Evolutionary conservation across 2,113 vertebrate genomes (phyloP).

Genomic region (Fukomys damarensis): DNA sequence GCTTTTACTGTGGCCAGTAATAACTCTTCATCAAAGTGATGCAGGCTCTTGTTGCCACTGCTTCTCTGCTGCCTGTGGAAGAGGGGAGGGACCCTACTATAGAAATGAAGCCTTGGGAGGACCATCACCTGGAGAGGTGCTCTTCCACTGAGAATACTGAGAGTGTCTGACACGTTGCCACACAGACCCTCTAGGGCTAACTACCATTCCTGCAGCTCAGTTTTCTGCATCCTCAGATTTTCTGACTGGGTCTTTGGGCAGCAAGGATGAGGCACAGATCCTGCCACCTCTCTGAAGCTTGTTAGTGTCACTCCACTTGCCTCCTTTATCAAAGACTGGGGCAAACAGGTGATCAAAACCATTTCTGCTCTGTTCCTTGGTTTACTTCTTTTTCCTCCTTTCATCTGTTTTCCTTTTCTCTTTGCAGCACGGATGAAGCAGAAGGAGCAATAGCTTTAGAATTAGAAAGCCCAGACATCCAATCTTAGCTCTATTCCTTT

Average conservation of each 20-base stretch:
- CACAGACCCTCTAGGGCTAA: not conserved
- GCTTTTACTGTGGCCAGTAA: not conserved
- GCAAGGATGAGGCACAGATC: not conserved
- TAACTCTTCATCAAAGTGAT: constrained; percentile 36
- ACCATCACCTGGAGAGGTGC: not conserved
- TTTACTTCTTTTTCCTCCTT: not conserved
- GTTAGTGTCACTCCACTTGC: not conserved
- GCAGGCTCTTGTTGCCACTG: not conserved
- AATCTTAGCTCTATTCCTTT: not conserved
- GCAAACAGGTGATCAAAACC: not conserved
- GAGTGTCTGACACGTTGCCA: not conserved
- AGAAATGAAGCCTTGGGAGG: not conserved
- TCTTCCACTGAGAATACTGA: not conserved
- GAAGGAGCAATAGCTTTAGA: not conserved
- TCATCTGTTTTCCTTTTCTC: not conserved
- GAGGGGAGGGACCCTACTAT: not conserved
- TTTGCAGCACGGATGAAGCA: not conserved
- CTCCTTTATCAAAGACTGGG: not conserved
- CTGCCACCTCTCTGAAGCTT: not conserved
- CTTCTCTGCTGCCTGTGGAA: not conserved
- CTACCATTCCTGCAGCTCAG: not conserved
- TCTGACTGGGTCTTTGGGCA: not conserved
- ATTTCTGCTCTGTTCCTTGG: not conserved
- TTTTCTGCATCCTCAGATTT: not conserved
- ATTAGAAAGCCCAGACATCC: not conserved